Conservation (phyloP, 2,797 vertebrate genomes). For the Ammospiza maritima region DNA sequence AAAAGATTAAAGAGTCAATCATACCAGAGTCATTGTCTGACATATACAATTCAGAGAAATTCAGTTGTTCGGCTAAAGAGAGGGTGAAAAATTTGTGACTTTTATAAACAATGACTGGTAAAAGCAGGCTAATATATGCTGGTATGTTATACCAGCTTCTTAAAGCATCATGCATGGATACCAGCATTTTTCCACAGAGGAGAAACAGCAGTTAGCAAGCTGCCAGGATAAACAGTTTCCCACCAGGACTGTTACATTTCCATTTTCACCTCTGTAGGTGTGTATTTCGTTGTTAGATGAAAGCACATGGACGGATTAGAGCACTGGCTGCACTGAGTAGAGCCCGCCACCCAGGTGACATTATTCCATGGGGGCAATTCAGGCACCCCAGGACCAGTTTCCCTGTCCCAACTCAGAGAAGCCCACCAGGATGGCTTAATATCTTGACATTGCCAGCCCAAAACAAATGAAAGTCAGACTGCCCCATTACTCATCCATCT, state of each 20-base stretch:
- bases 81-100: not conserved
- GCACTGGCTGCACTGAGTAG: not conserved
- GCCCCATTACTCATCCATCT: conserved; percentile 17
- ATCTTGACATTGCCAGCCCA: not conserved
- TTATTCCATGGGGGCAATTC: not conserved
- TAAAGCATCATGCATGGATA: not conserved
- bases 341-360: not conserved
- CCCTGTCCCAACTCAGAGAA: not conserved
- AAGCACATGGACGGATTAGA: not conserved
- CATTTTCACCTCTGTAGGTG: conserved; percentile 41
- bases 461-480: conserved; percentile 14
- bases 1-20: not conserved
- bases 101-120: not conserved
- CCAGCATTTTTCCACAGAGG: not conserved
- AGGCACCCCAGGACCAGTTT: not conserved
- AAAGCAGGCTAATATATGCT: not conserved
- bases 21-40: not conserved
- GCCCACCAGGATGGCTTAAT: not conserved
- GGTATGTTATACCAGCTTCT: not conserved
- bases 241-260: conserved; percentile 4
- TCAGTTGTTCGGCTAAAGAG: not conserved
- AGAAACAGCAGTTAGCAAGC: conserved; percentile 21
- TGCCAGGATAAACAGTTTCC: conserved; percentile 39
- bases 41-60: not conserved
- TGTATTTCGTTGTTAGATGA: conserved; percentile 5